These are phyloP conservation scores for Stichodactyla helianthus DNA, from an alignment of 64 coral and sea anemone species.

Conservation along the genomic window DNA sequence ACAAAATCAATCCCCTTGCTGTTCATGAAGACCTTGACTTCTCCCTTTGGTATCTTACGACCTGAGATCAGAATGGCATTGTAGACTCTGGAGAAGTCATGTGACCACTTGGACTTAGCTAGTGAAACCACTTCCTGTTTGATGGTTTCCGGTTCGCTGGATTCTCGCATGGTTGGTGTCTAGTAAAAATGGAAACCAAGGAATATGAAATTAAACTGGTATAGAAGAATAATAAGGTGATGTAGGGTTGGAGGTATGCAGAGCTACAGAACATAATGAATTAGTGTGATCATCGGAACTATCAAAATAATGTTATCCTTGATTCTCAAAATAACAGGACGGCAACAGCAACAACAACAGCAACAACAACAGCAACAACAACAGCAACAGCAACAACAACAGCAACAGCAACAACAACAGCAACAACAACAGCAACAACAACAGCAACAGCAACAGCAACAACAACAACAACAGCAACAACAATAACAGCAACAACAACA, in stretches of 20 bases:
- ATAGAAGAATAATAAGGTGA: too few relatives aligned
- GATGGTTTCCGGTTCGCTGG: background rate
- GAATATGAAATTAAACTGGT: too few relatives aligned
- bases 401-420: background rate
- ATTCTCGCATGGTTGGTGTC: background rate
- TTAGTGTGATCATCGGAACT: too few relatives aligned
- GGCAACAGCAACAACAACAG: background rate
- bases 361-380: background rate
- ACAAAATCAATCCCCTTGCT: constrained; percentile 5
- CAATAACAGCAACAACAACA: background rate
- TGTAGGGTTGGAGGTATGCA: too few relatives aligned
- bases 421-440: background rate
- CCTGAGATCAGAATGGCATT: constrained; percentile 34
- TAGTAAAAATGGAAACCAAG: background rate
- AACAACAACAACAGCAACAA: background rate
- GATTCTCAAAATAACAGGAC: too few relatives aligned
- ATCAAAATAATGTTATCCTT: too few relatives aligned
- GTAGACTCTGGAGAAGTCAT: constrained; percentile 37
- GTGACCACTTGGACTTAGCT: constrained; percentile 28
- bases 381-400: background rate
- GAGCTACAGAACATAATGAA: too few relatives aligned
- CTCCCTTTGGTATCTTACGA: constrained; percentile 35
- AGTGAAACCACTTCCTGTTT: constrained; percentile 37
- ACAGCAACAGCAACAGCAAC: background rate
- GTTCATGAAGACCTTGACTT: constrained; percentile 19